These are phyloP conservation scores for Acheta domesticus DNA, from an alignment of 2,888 invertebrate genomes.

Conservation along the genomic window DNA sequence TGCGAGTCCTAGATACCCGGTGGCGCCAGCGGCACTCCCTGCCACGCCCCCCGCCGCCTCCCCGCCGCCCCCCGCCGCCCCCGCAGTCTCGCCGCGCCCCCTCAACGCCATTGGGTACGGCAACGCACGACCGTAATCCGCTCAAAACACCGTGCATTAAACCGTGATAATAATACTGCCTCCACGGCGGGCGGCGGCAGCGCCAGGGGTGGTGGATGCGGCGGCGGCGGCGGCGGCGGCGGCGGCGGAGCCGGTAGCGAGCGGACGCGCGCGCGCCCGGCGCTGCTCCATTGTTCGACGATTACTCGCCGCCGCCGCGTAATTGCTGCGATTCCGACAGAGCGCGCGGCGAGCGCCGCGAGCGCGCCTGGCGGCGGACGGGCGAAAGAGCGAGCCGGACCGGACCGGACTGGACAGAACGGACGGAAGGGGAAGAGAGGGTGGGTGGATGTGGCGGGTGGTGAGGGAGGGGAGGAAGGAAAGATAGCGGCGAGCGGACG, in stretches of 20 bases:
- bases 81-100: background rate
- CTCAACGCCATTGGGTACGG: background rate
- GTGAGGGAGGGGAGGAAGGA: no score
- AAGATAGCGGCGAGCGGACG: no score
- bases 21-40: background rate
- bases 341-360: background rate
- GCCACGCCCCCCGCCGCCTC: background rate
- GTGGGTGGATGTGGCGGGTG: no score
- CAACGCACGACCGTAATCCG: background rate
- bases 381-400: no score
- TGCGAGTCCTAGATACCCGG: background rate
- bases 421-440: no score
- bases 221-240: no score
- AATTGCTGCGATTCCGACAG: slow-evolving; percentile 3
- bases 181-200: no score
- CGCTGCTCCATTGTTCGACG: background rate
- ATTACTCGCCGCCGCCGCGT: slow-evolving; percentile 8
- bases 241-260: no score
- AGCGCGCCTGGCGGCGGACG: background rate
- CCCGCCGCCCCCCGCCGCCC: background rate
- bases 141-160: background rate
- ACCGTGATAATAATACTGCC: no score
- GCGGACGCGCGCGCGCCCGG: background rate
- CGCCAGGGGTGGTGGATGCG: no score
- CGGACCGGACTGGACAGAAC: no score